A percentile compares a stretch with the other conserved stretches of the same genome.
phyloP scores from a whole-genome alignment of 2,797 vertebrate genomes.

The Catharus ustulatus region DNA sequence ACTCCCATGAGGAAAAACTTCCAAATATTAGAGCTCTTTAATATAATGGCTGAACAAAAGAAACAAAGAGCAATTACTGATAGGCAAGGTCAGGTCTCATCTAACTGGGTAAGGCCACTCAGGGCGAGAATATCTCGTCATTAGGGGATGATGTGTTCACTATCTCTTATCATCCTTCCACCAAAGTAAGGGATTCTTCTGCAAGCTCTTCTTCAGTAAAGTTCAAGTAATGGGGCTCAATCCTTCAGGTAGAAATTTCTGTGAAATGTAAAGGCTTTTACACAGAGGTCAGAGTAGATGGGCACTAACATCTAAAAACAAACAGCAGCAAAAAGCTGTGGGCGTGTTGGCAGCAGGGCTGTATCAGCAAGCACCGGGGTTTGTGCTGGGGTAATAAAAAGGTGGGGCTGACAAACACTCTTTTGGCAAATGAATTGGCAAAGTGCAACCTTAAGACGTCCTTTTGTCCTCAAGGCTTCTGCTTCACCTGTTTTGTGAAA shows the following conservation, averaged over 20 bases:
- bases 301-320: not conserved
- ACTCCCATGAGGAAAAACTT: not conserved
- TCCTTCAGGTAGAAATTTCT: not conserved
- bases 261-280: not conserved
- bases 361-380: not conserved
- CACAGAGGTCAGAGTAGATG: not conserved
- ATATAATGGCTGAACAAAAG: not conserved
- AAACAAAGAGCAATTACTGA: not conserved
- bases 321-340: not conserved
- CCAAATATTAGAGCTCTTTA: not conserved
- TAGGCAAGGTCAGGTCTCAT: not conserved
- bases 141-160: fast-evolving
- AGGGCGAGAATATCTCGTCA: not conserved
- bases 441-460: not conserved
- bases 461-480: not conserved
- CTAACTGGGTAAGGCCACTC: not conserved
- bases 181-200: not conserved
- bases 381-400: not conserved
- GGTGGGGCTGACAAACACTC: not conserved
- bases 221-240: not conserved
- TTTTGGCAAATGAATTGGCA: not conserved
- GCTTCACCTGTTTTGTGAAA: not conserved
- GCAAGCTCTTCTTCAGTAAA: not conserved
- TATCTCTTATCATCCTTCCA: not conserved
- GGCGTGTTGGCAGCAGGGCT: not conserved